Evolutionary conservation across 2,888 invertebrate species (phyloP).

Genomic region (Tiphia femorata): DNA sequence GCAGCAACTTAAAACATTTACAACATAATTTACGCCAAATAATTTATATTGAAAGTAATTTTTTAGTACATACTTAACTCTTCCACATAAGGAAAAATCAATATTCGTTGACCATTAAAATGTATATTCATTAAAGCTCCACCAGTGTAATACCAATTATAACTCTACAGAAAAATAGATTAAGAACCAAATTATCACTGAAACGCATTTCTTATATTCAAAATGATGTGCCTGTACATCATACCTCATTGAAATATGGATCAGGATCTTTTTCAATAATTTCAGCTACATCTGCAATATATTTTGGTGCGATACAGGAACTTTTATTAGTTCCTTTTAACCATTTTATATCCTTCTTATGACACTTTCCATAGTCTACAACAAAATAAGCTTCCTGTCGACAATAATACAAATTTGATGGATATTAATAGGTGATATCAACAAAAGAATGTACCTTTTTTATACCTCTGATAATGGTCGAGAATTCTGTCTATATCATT

Average conservation of each 20-base stretch:
- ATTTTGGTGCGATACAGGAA: constrained; percentile 49
- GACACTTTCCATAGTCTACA: constrained; percentile 1
- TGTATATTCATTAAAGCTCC: constrained; percentile 52
- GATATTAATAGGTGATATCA: background rate
- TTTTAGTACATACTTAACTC: constrained; percentile 54
- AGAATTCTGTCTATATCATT: constrained; percentile 51
- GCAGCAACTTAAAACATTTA: constrained; percentile 49
- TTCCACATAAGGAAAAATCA: constrained; percentile 59
- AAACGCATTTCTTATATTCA: background rate
- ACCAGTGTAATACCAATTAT: constrained; percentile 65
- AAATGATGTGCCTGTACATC: too few relatives aligned
- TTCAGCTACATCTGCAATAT: constrained; percentile 57
- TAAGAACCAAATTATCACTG: background rate
- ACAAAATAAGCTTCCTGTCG: too few relatives aligned
- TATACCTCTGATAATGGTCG: constrained; percentile 45
- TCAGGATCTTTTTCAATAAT: constrained; percentile 62
- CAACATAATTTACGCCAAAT: constrained; percentile 7
- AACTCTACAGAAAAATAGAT: constrained; percentile 45
- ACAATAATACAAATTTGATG: too few relatives aligned
- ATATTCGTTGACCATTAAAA: constrained; percentile 43
- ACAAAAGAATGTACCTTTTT: constrained; percentile 35
- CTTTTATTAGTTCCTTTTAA: constrained; percentile 6
- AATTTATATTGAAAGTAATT: background rate
- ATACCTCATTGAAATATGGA: constrained; percentile 61
- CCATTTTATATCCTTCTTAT: constrained; percentile 47